Conservation (phyloP, 2,888 invertebrate species). For the Lypha dubia region DNA sequence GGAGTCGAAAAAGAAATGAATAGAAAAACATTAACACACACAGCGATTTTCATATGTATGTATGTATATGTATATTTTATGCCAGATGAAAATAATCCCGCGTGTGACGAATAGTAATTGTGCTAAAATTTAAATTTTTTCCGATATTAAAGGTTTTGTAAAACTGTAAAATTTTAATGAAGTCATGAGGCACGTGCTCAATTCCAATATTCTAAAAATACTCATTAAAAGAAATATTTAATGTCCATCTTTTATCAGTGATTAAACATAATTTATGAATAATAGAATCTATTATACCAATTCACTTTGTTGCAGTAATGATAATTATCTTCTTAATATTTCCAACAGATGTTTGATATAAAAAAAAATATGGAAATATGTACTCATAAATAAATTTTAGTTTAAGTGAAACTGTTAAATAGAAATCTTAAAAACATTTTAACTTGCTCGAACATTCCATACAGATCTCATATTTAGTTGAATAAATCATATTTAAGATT, state of each 20-base stretch:
- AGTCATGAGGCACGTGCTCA: neutral
- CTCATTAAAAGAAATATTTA: conserved; percentile 1
- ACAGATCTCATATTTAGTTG: neutral
- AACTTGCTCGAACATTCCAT: conserved; percentile 36
- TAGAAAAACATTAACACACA: too few relatives aligned
- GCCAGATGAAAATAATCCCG: too few relatives aligned
- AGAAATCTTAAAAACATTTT: conserved; percentile 31
- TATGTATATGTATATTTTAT: too few relatives aligned
- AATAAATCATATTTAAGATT: conserved; percentile 27
- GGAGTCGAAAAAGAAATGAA: too few relatives aligned
- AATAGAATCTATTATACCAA: neutral
- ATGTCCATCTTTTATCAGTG: neutral
- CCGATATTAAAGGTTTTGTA: too few relatives aligned
- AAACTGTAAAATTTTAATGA: too few relatives aligned
- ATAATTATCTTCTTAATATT: conserved; percentile 36
- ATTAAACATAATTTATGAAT: neutral
- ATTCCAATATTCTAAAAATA: too few relatives aligned
- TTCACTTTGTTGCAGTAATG: neutral
- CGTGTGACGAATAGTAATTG: too few relatives aligned
- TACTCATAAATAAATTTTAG: too few relatives aligned
- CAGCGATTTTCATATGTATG: too few relatives aligned
- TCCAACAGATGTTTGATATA: conserved; percentile 38
- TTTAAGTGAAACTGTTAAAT: conserved; percentile 18
- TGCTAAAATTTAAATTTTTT: too few relatives aligned
- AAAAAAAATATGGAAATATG: neutral